A percentile compares a stretch with the other conserved stretches of the same genome.
Conservation (phyloP, 2,797 vertebrate species). For the Tragopan temminckii region DNA sequence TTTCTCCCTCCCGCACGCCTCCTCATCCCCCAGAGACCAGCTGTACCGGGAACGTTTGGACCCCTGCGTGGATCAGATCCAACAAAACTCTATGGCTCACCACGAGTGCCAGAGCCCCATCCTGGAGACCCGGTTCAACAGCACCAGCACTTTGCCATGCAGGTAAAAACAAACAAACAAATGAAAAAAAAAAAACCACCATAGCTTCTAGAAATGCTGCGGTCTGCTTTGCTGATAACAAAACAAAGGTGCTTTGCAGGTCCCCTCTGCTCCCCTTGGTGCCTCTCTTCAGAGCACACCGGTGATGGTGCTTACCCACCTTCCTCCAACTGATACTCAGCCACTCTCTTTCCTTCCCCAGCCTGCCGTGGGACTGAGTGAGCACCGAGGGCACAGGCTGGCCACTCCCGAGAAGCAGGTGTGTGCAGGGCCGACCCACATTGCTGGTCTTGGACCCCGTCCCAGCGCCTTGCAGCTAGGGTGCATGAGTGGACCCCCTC, state of each 20-base stretch:
- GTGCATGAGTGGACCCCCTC: conserved; percentile 79
- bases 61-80: conserved; percentile 87
- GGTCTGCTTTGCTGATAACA: neutral
- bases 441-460: conserved; percentile 86
- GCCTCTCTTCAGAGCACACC: neutral
- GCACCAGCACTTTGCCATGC: conserved; percentile 87
- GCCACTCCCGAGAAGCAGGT: conserved; percentile 80
- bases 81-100: conserved; percentile 82
- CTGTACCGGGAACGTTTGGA: conserved; percentile 84
- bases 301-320: no score
- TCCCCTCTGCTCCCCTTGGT: neutral
- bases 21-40: conserved; percentile 58
- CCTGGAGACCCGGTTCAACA: conserved; percentile 85
- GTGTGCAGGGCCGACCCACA: conserved; percentile 86
- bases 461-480: conserved; percentile 87
- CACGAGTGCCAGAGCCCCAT: conserved; percentile 84
- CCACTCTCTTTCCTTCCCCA: conserved; percentile 45
- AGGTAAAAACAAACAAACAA: conserved; percentile 80
- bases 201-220: neutral
- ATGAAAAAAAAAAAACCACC: neutral
- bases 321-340: neutral
- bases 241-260: accelerated
- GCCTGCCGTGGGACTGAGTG: conserved; percentile 85
- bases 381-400: conserved; percentile 85
- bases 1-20: conserved; percentile 12